A percentile compares a stretch with the other conserved stretches of the same genome.
These are phyloP conservation scores for Spermophilus dauricus DNA, from an alignment of 2,113 vertebrate genomes.

Conservation along the genomic window DNA sequence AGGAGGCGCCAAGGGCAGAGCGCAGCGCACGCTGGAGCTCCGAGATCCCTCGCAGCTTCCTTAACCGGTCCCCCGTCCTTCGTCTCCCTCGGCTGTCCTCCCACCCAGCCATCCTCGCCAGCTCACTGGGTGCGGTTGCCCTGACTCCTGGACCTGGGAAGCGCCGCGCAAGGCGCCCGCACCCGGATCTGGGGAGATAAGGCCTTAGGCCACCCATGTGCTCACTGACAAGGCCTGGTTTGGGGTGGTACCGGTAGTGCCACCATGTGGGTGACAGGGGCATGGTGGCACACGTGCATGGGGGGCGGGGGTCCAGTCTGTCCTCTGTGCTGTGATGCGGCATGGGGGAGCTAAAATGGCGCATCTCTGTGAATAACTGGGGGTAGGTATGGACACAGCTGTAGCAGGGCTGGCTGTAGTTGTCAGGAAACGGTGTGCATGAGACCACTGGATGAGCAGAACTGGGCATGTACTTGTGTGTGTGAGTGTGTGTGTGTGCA, in stretches of 20 bases:
- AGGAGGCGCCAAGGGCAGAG: background rate
- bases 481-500: background rate
- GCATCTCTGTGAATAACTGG: background rate
- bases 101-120: background rate
- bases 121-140: background rate
- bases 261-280: background rate
- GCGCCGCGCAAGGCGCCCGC: background rate
- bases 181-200: too few species aligned
- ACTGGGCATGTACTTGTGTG: background rate
- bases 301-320: background rate
- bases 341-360: slow-evolving; percentile 22
- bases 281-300: background rate
- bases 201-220: background rate
- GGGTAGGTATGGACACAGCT: background rate
- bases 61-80: background rate
- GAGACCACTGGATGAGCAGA: background rate
- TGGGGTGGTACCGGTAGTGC: background rate
- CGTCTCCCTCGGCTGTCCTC: background rate
- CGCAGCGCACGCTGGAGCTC: rapidly evolving
- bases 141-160: background rate
- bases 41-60: background rate
- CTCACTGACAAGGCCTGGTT: background rate
- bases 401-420: background rate
- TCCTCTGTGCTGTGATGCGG: background rate
- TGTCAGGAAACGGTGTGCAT: background rate